Evolutionary conservation across 2,797 vertebrate genomes (phyloP).

Genomic region (Nyctalus aviator): DNA sequence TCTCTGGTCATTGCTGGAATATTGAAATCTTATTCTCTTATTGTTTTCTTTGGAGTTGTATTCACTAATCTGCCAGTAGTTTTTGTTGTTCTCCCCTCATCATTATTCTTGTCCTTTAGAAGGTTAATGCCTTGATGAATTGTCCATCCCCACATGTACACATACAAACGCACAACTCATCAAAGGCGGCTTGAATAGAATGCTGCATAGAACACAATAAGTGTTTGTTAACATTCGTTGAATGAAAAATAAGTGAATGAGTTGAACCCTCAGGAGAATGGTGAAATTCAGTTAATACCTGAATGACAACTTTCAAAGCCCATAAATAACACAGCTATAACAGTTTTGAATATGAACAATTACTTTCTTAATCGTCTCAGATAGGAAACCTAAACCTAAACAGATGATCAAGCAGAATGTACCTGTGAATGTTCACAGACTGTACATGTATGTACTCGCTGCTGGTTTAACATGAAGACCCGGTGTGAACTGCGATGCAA

Average conservation of each 20-base stretch:
- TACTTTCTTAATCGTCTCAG: not conserved
- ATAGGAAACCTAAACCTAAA: constrained; percentile 42
- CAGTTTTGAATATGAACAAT: constrained; percentile 44
- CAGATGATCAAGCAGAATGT: constrained; percentile 8
- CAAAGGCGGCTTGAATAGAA: constrained; percentile 11
- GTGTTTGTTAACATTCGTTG: constrained; percentile 64
- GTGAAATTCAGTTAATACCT: constrained; percentile 72
- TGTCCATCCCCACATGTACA: not conserved
- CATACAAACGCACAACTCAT: not conserved
- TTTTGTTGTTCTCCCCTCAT: not conserved
- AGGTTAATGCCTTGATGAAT: not conserved
- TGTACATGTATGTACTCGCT: not conserved
- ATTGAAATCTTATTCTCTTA: constrained; percentile 8
- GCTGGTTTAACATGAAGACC: not conserved
- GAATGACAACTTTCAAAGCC: constrained; percentile 28
- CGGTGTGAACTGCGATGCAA: not conserved
- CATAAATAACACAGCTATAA: constrained; percentile 18
- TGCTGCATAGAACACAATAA: not conserved
- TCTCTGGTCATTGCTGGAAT: not conserved
- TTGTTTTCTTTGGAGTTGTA: not conserved
- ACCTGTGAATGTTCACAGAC: not conserved
- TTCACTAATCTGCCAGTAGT: not conserved
- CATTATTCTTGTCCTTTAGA: not conserved
- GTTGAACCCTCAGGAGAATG: constrained; percentile 44
- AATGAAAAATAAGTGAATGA: constrained; percentile 74